Evolutionary conservation across 2,113 vertebrate genomes (phyloP).

Genomic region (Geococcyx californianus): DNA sequence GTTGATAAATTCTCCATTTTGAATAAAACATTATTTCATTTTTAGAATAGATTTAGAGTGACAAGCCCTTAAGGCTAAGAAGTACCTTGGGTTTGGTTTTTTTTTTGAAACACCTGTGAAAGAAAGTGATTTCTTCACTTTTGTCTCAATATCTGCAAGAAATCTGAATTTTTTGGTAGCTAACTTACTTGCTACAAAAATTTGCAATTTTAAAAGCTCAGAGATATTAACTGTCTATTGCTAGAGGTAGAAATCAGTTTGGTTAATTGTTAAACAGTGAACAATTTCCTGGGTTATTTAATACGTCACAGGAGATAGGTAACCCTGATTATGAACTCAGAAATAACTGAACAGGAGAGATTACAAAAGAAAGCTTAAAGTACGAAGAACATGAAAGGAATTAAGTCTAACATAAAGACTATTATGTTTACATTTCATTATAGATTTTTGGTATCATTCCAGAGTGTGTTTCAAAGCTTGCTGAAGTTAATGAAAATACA

Average conservation of each 20-base stretch:
- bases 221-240: slow-evolving; percentile 11
- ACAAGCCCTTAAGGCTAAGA: neutral
- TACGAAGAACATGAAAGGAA: neutral
- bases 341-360: slow-evolving; percentile 6
- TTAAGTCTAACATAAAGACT: neutral
- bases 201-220: slow-evolving; percentile 3
- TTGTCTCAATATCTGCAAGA: neutral
- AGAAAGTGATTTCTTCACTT: neutral
- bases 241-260: neutral
- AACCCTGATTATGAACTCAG: neutral
- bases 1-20: slow-evolving; percentile 29
- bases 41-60: neutral
- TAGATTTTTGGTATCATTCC: neutral
- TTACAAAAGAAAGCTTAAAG: neutral
- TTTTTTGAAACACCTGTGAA: neutral
- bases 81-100: neutral
- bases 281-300: slow-evolving; percentile 3
- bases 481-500: neutral
- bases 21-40: slow-evolving; percentile 9
- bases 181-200: neutral
- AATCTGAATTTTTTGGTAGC: neutral
- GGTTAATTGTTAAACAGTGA: neutral
- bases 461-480: neutral
- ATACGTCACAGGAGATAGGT: neutral
- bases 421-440: neutral